Evolutionary conservation across 2,888 invertebrate genomes (phyloP), one percentile per base, ranked within the genome.

Genomic region (Lagria hirta): DNA sequence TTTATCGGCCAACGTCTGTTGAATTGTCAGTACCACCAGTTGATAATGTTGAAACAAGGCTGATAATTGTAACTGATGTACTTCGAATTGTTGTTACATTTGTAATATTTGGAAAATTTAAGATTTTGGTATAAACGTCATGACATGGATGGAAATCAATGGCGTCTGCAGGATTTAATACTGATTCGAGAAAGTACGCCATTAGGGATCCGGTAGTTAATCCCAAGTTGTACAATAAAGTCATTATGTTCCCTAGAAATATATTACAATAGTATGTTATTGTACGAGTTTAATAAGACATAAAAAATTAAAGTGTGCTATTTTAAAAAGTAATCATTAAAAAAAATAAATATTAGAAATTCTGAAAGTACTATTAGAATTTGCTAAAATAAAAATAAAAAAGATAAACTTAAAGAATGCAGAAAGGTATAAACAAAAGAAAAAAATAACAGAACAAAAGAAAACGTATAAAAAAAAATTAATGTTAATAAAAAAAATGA

Each of bases 171-270:
- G 70, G 69, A 34, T 70, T 72, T 15, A 75, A 47, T 22, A 72
- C 58, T 11, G 68, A 63, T 52, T 69, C 71, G 48, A 94, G 75
- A 11, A 88, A 74, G 62, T 93, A 94, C 1, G 93, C 91, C 35
- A 90, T 82, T 10, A 89, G 71, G 0, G 92, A 87, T 1, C 94
- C 94, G 0, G 85, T 80, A 0, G 91, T 85, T 32, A 94, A 74
- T 0, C 93, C 94, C 21, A 90, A 81, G 69, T 88, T 92, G 72
- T 94, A 94, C 0, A 91, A 88, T 2, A 94, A 69, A 0, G 93
- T 94, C 93, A 94, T 94, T 71, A 94, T 88, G 66, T 94, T 94
- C 29, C 89, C 89, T 87, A 73, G 22, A 68, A 71, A 33, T 10
- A 20, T 20, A 22, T 18, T 18, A 18, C 5, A n/a, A 18, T 18